These are phyloP conservation scores for Chrysoperla carnea DNA, from an alignment of 1,140 invertebrate genomes.

Conservation along the genomic window DNA sequence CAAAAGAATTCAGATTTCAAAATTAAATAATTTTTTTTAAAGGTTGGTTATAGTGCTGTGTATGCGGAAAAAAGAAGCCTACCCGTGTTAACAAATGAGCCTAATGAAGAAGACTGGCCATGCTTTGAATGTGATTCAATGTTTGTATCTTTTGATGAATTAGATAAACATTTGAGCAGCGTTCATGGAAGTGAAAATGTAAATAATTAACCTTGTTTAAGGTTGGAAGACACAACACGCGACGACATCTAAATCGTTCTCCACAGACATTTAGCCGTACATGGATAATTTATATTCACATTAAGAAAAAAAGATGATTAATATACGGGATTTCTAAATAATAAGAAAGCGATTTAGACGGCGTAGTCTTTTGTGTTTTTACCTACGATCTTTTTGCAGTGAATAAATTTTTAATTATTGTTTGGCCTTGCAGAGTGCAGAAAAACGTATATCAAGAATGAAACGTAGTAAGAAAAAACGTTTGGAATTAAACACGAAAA, in stretches of 20 bases:
- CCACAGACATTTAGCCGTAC: too few species aligned
- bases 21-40: constrained; percentile 4
- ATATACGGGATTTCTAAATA: too few species aligned
- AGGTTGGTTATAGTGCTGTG: constrained; percentile 38
- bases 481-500: not conserved
- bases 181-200: constrained; percentile 24
- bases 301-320: too few species aligned
- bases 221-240: too few species aligned
- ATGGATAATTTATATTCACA: too few species aligned
- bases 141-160: constrained; percentile 31
- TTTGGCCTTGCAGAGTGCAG: too few species aligned
- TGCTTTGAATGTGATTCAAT: constrained; percentile 41
- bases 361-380: too few species aligned
- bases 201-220: not conserved
- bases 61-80: constrained; percentile 35
- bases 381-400: too few species aligned
- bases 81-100: constrained; percentile 17
- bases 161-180: constrained; percentile 33
- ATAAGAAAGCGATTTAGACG: too few species aligned
- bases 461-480: constrained; percentile 8
- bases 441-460: constrained; percentile 1
- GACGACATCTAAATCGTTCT: too few species aligned
- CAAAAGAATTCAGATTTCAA: too few species aligned
- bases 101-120: constrained; percentile 21
- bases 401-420: too few species aligned